Evolutionary conservation across 53 echinoderm and acorn worm genomes (phyloP).

Genomic region (Mesocentrotus franciscanus): DNA sequence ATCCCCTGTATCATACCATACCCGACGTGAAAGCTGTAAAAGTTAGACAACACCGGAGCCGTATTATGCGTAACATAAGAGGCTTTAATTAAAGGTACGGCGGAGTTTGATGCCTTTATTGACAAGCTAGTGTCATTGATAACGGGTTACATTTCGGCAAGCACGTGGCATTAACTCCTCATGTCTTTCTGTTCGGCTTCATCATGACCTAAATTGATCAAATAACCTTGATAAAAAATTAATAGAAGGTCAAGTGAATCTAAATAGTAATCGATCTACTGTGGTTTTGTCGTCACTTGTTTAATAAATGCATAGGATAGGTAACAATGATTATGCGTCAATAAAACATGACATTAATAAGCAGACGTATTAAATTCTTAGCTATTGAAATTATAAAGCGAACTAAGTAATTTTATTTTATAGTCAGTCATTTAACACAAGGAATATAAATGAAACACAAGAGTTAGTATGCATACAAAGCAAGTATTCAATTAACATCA

Average conservation of each 20-base stretch:
- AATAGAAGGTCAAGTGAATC: not conserved
- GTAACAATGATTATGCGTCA: not conserved
- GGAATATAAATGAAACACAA: not conserved
- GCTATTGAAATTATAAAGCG: not conserved
- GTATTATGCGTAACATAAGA: constrained; percentile 43
- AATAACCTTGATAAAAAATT: not conserved
- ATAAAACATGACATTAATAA: not conserved
- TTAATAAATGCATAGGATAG: not conserved
- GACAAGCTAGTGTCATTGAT: constrained; percentile 45
- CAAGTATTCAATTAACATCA: not conserved
- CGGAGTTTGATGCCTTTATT: constrained; percentile 34
- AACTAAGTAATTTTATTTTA: not conserved
- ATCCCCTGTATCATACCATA: constrained; percentile 42
- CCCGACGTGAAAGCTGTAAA: constrained; percentile 43
- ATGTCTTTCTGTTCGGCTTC: not conserved
- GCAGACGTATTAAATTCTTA: not conserved
- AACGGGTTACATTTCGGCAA: not conserved
- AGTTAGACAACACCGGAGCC: constrained; percentile 53
- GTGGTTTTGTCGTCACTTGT: not conserved
- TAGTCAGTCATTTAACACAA: not conserved
- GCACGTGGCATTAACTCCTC: constrained; percentile 9
- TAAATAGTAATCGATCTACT: not conserved
- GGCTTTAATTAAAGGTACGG: constrained; percentile 58
- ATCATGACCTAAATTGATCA: constrained; percentile 40
- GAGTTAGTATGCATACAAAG: not conserved